Evolutionary conservation across 1,140 invertebrate species (phyloP), one percentile per base, ranked within the genome.

Genomic region (Lasioglossum albipes): DNA sequence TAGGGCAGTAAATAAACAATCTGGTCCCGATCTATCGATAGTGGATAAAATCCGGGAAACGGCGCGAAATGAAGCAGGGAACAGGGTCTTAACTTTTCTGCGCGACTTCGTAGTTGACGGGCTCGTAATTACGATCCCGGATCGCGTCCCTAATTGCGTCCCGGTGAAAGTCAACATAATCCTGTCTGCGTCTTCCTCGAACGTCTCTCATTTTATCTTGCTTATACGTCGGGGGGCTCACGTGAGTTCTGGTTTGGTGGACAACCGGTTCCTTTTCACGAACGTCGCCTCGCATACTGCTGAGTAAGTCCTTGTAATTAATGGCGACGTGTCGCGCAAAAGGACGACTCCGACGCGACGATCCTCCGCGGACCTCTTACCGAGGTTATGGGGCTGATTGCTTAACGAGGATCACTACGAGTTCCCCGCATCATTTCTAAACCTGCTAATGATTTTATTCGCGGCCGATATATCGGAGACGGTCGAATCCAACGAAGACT

Each of bases 111-210:
- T 79, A 79, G 74, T 79, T 57, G 71, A 79, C 71, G 52, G 70
- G 9, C 61, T 52, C 71, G 65, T 79, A 75, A 79, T 79, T 79
- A 64, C 78, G 52, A 49, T 36, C 45, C 78, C 41, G 71, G 71
- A 73, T 75, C 64, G 78, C 64, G 78, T 66, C 64, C 71, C 64
- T 67, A 79, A 79, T 79, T 74, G 78, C 71, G 70, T 79, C 70
- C 49, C 77, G 77, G 77, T 79, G 77, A 79, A 79, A 79, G 77
- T 49, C 77, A 79, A 79, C 77, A 36, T 65, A n/a, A 31, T 57
- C 18, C 12, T 18, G 16, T 2, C 13, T 22, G 36, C 41, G 27
- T 18, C 20, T 49, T 18, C 22, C 9, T 36, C 10, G 31, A 13
- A 16, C 6, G 20, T 13, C 13, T 20, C 36, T 45, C 57, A 27